Evolutionary conservation across 1,140 invertebrate species (phyloP), one percentile per base, ranked within the genome.

Genomic region (Hylaeus volcanicus): DNA sequence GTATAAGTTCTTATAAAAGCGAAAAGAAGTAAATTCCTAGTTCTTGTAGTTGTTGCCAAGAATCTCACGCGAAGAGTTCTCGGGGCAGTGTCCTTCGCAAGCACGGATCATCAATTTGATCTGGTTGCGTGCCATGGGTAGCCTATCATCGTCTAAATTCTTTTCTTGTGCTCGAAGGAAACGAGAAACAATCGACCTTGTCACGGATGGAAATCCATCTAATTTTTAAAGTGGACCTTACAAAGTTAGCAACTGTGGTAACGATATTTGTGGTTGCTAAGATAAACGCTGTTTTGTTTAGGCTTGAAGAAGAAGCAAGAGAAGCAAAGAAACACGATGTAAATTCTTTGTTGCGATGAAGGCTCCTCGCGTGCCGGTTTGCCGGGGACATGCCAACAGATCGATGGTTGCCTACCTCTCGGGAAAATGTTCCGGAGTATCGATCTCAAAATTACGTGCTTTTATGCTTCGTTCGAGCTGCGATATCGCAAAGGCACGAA

Each of bases 361-460:
- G 72, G 53, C 60, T 37, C 60, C 60, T 80, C 64, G 78, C 78
- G 63, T 80, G 78, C 15, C 45, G 61, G 26, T 26, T 26, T 26
- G 26, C 26, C 26, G 12, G 51, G 14, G 58, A 60, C 79, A 69
- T 76, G 63, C 65, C 73, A 6, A 65, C 79, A 65, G 80, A 76
- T 82, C 80, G 80, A 82, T 82, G 68, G 68, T 82, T 26, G 72
- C 60, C 74, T 79, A 79, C 70, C 70, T 68, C 69, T 79, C 3
- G 39, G 69, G 63, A 79, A 82, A 43, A 82, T 14, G 53, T 74
- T 70, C 63, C n/a, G 8, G 6, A 12, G 45, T 82, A 82, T 82
- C 76, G 81, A 82, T 82, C 81, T 73, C 39, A 51, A 58, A 72
- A 71, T 41, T 8, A 14, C 45, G 45, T 69, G 55, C 55, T 69